Evolutionary conservation across 2,797 vertebrate species (phyloP), one percentile per base, ranked within the genome.

Genomic region (Ateles fusciceps): DNA sequence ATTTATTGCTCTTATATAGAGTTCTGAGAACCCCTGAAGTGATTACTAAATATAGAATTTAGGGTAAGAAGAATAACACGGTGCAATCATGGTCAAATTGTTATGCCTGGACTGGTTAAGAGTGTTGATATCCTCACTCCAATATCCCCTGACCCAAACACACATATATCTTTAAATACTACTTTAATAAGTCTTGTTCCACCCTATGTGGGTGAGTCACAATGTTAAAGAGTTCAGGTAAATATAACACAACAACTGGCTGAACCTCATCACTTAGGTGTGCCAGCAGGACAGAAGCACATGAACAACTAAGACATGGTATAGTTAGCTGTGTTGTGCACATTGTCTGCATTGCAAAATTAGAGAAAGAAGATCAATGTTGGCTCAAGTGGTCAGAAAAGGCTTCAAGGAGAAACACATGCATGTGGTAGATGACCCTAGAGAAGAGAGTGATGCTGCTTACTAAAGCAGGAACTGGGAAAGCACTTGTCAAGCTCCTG

Each of bases 1-100:
- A 24, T 71, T 83, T 64, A 39, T 36, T 87, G 85, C 92, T 42
- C 85, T 94, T 96, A 55, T 22, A 33, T 24, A 81, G 7, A 64
- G 84, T 83, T 89, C 68, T 80, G 36, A 93, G 76, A 91, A 75
- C 10, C n/a, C 52, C 59, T 94, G 89, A n/a, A 42, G 52, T 13
- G 46, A 83, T 79, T 81, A 59, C 52, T 89, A 79, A 97, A 85
- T 72, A 59, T 6, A 86, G 26, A 28, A 76, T 94, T 93, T 91
- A 84, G 39, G 57, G 68, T 36, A 91, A 84, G 42, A 59, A 95
- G 26, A n/a, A 50, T 39, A 84, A 71, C n/a, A 52, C 5, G 1
- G 8, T 39, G 11, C 12, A 90, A 87, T 94, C 92, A 76, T 30
- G 19, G 13, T 64, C 50, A 61, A 95, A 93, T 78, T 30, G 26